A percentile compares a stretch with the other conserved stretches of the same genome.
These are phyloP conservation scores for Lobophora halterata DNA, from an alignment of 2,888 invertebrate species.

Conservation along the genomic window DNA sequence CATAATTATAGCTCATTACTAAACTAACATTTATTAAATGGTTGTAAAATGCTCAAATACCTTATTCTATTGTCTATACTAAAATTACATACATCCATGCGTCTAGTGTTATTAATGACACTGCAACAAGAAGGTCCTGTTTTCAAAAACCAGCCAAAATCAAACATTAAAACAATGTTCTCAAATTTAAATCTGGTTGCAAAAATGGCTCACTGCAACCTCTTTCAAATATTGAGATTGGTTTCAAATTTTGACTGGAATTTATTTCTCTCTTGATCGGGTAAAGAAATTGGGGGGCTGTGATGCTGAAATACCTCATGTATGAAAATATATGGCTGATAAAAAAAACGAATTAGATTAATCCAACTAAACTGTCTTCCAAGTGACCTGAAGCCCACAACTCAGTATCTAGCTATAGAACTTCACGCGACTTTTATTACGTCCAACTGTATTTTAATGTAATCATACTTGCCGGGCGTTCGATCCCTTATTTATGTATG, in stretches of 20 bases:
- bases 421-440: slow-evolving; percentile 58
- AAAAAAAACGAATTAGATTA: slow-evolving; percentile 17
- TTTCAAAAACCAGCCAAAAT: no score
- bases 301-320: slow-evolving; percentile 12
- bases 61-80: slow-evolving; percentile 8
- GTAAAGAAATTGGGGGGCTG: background rate
- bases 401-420: slow-evolving; percentile 38
- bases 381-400: slow-evolving; percentile 4
- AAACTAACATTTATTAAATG: no score
- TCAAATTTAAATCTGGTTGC: no score
- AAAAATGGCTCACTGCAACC: no score
- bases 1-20: no score
- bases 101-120: background rate
- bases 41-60: slow-evolving; percentile 21
- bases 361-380: slow-evolving; percentile 13
- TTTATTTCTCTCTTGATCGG: background rate
- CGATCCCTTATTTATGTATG: slow-evolving; percentile 33
- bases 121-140: background rate
- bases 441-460: slow-evolving; percentile 54
- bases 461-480: slow-evolving; percentile 40
- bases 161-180: no score
- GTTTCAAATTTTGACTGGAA: no score
- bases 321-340: slow-evolving; percentile 3
- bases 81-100: background rate
- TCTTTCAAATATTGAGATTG: no score